phyloP scores from a whole-genome alignment of 2,888 invertebrate genomes.

The Polietes domitor region DNA sequence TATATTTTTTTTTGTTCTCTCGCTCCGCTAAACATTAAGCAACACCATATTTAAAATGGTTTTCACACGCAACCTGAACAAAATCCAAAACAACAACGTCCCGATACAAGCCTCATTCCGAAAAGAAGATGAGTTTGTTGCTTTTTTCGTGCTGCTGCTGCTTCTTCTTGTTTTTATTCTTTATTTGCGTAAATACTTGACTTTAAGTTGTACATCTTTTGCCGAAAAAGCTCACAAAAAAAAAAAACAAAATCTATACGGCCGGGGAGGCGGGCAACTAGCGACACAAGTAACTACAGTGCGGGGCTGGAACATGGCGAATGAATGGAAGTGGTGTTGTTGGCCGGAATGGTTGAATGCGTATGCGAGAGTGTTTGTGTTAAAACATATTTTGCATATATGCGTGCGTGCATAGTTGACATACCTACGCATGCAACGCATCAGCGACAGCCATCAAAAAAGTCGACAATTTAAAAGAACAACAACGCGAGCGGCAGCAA shows the following conservation, averaged over 20 bases:
- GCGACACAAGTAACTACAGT: background rate
- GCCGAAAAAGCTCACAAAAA: slow-evolving; percentile 49
- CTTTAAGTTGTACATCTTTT: slow-evolving; percentile 65
- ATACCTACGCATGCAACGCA: slow-evolving; percentile 78
- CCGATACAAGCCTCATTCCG: slow-evolving; percentile 48
- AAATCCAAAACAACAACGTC: slow-evolving; percentile 36
- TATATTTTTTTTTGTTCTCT: slow-evolving; percentile 40
- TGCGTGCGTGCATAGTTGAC: slow-evolving; percentile 76
- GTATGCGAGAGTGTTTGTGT: slow-evolving; percentile 36
- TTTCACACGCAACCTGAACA: slow-evolving; percentile 68
- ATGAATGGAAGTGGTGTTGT: background rate
- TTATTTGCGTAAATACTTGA: slow-evolving; percentile 56
- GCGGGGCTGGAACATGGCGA: background rate
- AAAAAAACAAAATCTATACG: background rate
- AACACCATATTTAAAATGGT: slow-evolving; percentile 69
- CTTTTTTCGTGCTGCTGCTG: background rate
- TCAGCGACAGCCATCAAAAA: slow-evolving; percentile 67
- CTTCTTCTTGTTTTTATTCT: background rate
- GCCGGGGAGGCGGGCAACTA: background rate
- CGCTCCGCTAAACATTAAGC: slow-evolving; percentile 58
- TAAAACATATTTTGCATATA: slow-evolving; percentile 73
- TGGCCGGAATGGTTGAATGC: background rate
- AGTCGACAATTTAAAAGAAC: slow-evolving; percentile 63
- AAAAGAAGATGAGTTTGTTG: slow-evolving; percentile 37
- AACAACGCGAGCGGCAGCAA: slow-evolving; percentile 33